Conservation (phyloP, 2,113 vertebrate species). For the Gymnocephalus cernua region DNA sequence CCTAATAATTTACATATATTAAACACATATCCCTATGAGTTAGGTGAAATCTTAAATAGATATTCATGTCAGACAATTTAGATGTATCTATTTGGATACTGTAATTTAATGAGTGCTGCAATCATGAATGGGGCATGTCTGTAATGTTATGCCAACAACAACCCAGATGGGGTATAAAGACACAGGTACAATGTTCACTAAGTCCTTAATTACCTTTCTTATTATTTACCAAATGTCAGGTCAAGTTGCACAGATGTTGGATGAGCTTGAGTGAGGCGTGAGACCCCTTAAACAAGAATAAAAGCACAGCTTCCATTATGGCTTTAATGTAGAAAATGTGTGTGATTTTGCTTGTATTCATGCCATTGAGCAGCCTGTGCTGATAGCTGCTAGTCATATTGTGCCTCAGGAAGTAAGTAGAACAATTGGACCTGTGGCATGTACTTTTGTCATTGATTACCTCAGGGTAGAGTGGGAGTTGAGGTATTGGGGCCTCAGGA, state of each 20-base stretch:
- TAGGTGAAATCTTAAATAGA: neutral
- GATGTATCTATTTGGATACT: neutral
- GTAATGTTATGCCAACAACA: neutral
- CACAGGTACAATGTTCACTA: neutral
- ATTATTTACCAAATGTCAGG: neutral
- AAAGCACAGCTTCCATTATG: neutral
- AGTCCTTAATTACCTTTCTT: slow-evolving; percentile 4
- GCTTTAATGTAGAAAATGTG: neutral
- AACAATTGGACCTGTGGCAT: neutral
- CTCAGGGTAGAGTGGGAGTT: neutral
- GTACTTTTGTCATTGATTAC: neutral
- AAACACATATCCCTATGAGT: neutral
- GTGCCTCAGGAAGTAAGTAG: neutral
- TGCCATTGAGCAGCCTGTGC: neutral
- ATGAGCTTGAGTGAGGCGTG: neutral
- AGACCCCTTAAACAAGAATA: neutral
- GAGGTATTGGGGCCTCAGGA: neutral
- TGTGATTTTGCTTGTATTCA: neutral
- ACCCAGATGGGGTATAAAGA: neutral
- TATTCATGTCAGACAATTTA: neutral
- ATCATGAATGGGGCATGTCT: neutral
- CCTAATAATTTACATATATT: neutral
- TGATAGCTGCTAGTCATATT: neutral
- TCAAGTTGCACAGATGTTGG: neutral
- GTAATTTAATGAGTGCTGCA: neutral